phyloP scores from a whole-genome alignment of 1,140 invertebrate genomes.

The Bombus cullumanus region DNA sequence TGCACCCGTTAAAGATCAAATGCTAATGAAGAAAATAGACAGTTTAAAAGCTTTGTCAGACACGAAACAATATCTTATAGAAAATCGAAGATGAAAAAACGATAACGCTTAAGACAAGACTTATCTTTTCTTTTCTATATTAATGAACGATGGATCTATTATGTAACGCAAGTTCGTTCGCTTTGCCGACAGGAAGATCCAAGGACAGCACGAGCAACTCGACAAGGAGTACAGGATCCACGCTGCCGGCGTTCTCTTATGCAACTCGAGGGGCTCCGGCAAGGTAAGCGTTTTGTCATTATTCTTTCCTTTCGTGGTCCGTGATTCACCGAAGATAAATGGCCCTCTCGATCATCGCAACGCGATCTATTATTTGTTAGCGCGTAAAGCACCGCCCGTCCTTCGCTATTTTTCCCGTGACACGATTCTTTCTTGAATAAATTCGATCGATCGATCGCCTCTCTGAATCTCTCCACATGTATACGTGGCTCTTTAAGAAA shows the following conservation, averaged over 20 bases:
- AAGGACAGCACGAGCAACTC: constrained; percentile 88
- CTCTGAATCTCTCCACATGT: not conserved
- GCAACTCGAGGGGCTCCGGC: constrained; percentile 86
- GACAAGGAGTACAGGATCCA: constrained; percentile 88
- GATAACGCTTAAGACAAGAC: no score
- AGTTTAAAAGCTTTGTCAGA: no score
- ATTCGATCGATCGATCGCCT: constrained; percentile 3
- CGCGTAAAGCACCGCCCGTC: constrained; percentile 20
- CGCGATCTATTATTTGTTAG: constrained; percentile 56
- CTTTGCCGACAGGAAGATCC: constrained; percentile 85
- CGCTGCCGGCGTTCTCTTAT: constrained; percentile 86
- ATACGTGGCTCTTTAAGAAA: not conserved
- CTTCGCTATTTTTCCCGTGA: constrained; percentile 36
- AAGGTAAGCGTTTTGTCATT: constrained; percentile 84
- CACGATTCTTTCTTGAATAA: constrained; percentile 41
- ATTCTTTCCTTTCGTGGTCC: constrained; percentile 43
- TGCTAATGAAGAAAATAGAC: not conserved
- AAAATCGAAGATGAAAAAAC: not conserved
- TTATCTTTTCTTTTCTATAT: no score
- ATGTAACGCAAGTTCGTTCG: constrained; percentile 5
- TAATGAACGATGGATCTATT: not conserved
- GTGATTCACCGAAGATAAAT: constrained; percentile 58
- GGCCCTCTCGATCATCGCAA: constrained; percentile 56
- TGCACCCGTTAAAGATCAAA: not conserved
- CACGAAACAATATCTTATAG: no score